These are phyloP conservation scores for Chionodraco myersi DNA, from an alignment of 2,113 vertebrate genomes.

Conservation along the genomic window DNA sequence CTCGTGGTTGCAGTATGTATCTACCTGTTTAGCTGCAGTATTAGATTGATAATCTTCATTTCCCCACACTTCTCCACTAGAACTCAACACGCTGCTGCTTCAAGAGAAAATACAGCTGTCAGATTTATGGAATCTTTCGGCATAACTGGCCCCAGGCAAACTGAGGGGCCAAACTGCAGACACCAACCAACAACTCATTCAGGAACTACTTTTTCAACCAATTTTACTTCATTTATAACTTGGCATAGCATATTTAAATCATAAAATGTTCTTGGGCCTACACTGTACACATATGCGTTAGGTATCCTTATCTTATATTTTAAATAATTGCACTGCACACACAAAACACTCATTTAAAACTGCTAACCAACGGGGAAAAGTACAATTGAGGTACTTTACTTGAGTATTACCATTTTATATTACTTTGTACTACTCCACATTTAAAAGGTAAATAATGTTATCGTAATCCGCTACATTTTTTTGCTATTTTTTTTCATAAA, in stretches of 20 bases:
- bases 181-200: neutral
- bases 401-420: no score
- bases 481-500: no score
- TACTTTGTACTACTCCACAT: no score
- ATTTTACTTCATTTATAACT: neutral
- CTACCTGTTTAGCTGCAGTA: neutral
- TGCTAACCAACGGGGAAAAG: no score
- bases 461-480: no score
- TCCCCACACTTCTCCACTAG: neutral
- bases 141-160: slow-evolving; percentile 11
- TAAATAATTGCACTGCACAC: neutral
- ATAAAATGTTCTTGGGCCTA: neutral
- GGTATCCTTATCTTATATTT: neutral
- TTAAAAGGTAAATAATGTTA: no score
- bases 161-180: neutral
- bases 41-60: no score
- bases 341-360: no score
- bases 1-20: neutral
- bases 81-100: neutral
- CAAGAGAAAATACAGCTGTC: slow-evolving; percentile 3
- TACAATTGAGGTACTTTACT: no score
- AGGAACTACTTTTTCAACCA: neutral
- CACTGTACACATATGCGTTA: neutral
- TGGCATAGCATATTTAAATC: neutral
- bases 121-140: slow-evolving; percentile 16